Conservation (phyloP, 2,797 vertebrate genomes). For the Glossophaga mutica region DNA sequence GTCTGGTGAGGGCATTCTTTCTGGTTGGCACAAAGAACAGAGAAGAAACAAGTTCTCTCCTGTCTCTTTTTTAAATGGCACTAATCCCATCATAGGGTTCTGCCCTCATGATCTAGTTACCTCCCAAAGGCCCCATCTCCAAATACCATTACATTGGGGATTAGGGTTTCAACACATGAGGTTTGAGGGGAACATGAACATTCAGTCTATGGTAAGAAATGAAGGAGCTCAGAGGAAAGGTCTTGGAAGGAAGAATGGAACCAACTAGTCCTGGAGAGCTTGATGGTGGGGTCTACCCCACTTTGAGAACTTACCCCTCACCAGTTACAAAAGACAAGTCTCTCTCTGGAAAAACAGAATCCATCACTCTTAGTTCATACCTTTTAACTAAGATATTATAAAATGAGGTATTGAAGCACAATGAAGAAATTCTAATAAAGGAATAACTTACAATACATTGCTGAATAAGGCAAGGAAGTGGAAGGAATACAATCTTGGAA, state of each 20-base stretch:
- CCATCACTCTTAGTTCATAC: neutral
- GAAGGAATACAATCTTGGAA: neutral
- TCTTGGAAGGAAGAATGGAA: neutral
- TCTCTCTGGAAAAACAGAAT: neutral
- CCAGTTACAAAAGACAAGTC: neutral
- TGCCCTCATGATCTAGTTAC: neutral
- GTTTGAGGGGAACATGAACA: neutral
- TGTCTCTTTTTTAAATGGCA: neutral
- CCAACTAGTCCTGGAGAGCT: neutral
- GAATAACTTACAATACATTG: neutral
- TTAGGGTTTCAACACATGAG: neutral
- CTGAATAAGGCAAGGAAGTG: neutral
- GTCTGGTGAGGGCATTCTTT: neutral
- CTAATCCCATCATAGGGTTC: neutral
- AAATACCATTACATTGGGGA: neutral
- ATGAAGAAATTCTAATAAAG: neutral
- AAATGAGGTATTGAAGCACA: neutral
- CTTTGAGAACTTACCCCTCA: neutral
- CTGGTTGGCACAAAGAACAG: neutral
- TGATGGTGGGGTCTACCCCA: neutral
- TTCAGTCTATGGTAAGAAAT: neutral
- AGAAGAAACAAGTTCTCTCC: neutral
- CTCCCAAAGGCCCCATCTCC: neutral
- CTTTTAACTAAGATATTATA: neutral
- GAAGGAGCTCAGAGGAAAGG: neutral